Evolutionary conservation across 2,888 invertebrate species (phyloP).

Genomic region (Drosophila mettleri): DNA sequence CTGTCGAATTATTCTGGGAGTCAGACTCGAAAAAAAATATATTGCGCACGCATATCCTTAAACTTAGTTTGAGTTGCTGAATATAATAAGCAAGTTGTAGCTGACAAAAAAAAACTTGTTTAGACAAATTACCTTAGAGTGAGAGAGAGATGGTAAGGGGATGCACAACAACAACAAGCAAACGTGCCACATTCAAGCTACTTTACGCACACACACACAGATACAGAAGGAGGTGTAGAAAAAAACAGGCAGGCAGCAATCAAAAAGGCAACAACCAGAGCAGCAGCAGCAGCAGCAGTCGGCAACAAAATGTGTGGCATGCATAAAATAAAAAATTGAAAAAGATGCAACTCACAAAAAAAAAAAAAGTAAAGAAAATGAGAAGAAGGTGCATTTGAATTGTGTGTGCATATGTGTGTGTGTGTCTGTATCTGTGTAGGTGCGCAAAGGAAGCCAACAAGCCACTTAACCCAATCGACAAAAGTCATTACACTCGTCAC

Average conservation of each 20-base stretch:
- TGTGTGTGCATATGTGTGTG: slow-evolving; percentile 30
- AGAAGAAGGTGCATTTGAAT: slow-evolving; percentile 66
- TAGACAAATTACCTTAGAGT: slow-evolving; percentile 56
- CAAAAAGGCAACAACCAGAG: slow-evolving; percentile 43
- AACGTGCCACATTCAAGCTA: slow-evolving; percentile 79
- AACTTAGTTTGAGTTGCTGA: slow-evolving; percentile 3
- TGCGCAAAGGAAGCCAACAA: slow-evolving; percentile 79
- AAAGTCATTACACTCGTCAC: slow-evolving; percentile 84
- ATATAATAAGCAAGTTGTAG: slow-evolving; percentile 38
- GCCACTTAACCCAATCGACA: slow-evolving; percentile 84
- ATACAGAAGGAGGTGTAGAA: slow-evolving; percentile 29
- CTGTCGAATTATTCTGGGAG: slow-evolving; percentile 23
- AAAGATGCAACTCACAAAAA: slow-evolving; percentile 69
- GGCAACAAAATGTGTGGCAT: slow-evolving; percentile 71
- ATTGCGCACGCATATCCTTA: slow-evolving; percentile 32
- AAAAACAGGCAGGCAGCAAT: slow-evolving; percentile 42
- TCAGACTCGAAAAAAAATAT: background rate
- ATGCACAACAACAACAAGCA: slow-evolving; percentile 32
- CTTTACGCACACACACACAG: slow-evolving; percentile 47
- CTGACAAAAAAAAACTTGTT: slow-evolving; percentile 48
- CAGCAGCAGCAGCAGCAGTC: slow-evolving; percentile 17
- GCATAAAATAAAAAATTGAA: slow-evolving; percentile 78
- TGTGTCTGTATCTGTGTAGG: slow-evolving; percentile 51
- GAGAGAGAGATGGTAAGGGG: no score
- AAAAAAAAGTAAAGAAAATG: slow-evolving; percentile 13